Percentiles rank a stretch among this genome's conserved stretches.
Conservation (phyloP, 1,140 invertebrate genomes). For the Drepana arcuata region DNA sequence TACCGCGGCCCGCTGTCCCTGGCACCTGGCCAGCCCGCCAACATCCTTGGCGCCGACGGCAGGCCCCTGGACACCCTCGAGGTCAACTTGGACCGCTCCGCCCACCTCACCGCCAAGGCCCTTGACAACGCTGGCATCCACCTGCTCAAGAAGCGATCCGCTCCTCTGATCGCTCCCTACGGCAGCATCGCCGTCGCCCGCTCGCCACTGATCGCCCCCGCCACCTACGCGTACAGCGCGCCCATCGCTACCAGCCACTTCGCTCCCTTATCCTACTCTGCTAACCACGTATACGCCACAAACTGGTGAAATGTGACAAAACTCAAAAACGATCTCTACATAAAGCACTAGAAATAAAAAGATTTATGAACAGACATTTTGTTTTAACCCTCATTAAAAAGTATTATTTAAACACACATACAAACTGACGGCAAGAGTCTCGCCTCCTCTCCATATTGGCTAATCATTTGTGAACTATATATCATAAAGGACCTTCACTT, state of each 20-base stretch:
- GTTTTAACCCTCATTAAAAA: too few relatives aligned
- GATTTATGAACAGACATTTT: too few relatives aligned
- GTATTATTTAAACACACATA: too few relatives aligned
- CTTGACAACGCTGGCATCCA: conserved; percentile 24
- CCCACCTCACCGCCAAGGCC: conserved; percentile 42
- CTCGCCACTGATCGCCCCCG: conserved; percentile 6
- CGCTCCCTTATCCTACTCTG: too few relatives aligned
- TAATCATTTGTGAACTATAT: too few relatives aligned
- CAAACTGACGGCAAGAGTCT: too few relatives aligned
- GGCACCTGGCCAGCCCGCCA: conserved; percentile 50
- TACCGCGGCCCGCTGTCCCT: conserved; percentile 50
- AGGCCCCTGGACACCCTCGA: conserved; percentile 53
- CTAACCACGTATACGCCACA: too few relatives aligned
- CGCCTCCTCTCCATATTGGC: too few relatives aligned
- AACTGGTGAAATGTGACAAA: too few relatives aligned
- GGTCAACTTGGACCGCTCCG: conserved; percentile 63
- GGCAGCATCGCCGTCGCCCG: conserved; percentile 5
- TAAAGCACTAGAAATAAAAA: too few relatives aligned
- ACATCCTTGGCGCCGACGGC: conserved; percentile 40
- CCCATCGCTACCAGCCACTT: conserved; percentile 4
- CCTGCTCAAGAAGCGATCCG: conserved; percentile 40
- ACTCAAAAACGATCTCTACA: too few relatives aligned
- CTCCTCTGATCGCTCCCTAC: conserved; percentile 20
- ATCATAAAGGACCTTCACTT: too few relatives aligned
- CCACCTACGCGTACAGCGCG: conserved; percentile 15